These are phyloP conservation scores for Syrista parreyssii DNA, from an alignment of 2,888 invertebrate species.

Conservation along the genomic window DNA sequence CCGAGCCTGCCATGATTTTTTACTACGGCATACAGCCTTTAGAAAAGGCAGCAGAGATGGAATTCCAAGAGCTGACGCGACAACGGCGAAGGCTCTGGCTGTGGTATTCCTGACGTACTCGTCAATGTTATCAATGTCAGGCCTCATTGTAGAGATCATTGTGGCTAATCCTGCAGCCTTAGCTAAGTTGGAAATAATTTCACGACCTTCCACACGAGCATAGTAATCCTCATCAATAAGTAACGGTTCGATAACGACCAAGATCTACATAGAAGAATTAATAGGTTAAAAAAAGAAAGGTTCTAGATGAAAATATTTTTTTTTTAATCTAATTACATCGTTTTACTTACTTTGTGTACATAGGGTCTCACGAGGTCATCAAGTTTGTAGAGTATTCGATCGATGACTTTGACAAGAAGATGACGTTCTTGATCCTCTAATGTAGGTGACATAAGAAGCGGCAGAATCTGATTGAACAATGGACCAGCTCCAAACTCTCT, in stretches of 20 bases:
- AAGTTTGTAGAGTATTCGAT: constrained; percentile 96
- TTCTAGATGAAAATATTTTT: constrained; percentile 5
- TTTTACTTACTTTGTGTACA: constrained; percentile 86
- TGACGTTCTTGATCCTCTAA: constrained; percentile 99
- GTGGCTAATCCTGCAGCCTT: constrained; percentile 99
- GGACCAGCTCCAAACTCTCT: constrained; percentile 98
- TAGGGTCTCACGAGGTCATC: constrained; percentile 99
- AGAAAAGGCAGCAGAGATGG: constrained; percentile 97
- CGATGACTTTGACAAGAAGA: constrained; percentile 98
- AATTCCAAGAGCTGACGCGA: constrained; percentile 98
- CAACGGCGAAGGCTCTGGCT: constrained; percentile 99
- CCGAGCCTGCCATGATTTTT: constrained; percentile 99
- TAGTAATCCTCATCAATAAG: constrained; percentile 99
- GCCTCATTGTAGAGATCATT: constrained; percentile 99
- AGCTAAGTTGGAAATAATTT: constrained; percentile 98
- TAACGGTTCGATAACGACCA: constrained; percentile 98
- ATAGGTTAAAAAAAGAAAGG: not conserved
- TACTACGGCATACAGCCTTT: constrained; percentile 98
- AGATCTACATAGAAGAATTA: constrained; percentile 71
- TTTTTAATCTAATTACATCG: not conserved
- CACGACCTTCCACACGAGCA: constrained; percentile 98
- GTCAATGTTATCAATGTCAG: constrained; percentile 99
- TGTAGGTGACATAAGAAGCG: constrained; percentile 99
- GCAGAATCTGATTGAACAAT: constrained; percentile 98
- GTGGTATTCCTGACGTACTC: constrained; percentile 99